A percentile compares a stretch with the other conserved stretches of the same genome.
Conservation (phyloP, 2,113 vertebrate species). For the Podarcis muralis region DNA sequence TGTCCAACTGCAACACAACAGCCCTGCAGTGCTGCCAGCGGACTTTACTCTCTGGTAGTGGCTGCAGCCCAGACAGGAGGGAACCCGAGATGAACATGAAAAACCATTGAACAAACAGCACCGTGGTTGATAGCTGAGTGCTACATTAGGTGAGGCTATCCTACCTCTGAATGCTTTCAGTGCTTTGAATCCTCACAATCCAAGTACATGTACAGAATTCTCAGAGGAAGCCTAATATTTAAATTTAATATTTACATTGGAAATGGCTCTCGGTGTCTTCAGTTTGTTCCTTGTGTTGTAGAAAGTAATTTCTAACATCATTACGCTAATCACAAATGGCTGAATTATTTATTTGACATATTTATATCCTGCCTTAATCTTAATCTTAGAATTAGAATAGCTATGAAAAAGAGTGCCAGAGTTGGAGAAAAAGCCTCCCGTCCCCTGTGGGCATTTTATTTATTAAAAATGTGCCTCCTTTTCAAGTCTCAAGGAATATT, state of each 20-base stretch:
- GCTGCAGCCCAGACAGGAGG: too few relatives aligned
- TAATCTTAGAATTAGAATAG: background rate
- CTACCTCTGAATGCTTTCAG: too few relatives aligned
- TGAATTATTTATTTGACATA: background rate
- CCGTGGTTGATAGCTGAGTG: too few relatives aligned
- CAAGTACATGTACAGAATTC: background rate
- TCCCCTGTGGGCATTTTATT: background rate
- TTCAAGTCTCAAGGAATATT: background rate
- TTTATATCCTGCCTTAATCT: background rate
- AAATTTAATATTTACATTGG: background rate
- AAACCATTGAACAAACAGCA: too few relatives aligned
- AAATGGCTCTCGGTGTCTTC: constrained; percentile 10
- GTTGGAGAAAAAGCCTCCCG: background rate
- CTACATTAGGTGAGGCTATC: too few relatives aligned
- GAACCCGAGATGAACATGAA: too few relatives aligned
- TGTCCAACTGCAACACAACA: too few relatives aligned
- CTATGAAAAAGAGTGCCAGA: background rate
- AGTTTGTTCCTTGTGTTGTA: constrained; percentile 35
- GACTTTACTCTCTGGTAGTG: too few relatives aligned
- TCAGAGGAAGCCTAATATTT: background rate
- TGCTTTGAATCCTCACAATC: background rate
- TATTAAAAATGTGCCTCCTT: background rate
- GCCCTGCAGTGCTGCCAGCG: too few relatives aligned
- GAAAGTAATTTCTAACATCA: constrained; percentile 59
- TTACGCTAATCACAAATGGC: constrained; percentile 54